These are phyloP conservation scores for Limnephilus auricula DNA, from an alignment of 2,888 invertebrate genomes.

Conservation along the genomic window DNA sequence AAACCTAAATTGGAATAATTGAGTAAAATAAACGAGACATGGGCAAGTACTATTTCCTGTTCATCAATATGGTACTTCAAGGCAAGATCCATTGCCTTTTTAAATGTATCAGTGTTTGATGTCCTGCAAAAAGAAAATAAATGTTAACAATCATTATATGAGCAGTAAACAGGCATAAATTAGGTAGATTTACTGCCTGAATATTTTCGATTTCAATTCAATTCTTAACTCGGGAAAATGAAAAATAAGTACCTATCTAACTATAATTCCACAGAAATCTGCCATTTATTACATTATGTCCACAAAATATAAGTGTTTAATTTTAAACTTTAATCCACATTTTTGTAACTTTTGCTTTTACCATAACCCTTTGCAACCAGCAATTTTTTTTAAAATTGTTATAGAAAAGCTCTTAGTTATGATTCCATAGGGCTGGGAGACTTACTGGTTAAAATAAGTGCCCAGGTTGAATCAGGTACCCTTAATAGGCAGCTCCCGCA, in stretches of 20 bases:
- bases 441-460: too few relatives aligned
- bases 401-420: too few relatives aligned
- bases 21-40: conserved; percentile 55
- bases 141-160: not conserved
- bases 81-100: conserved; percentile 59
- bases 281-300: too few relatives aligned
- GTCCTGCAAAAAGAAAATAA: conserved; percentile 54
- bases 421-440: too few relatives aligned
- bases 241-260: too few relatives aligned
- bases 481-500: too few relatives aligned
- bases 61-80: conserved; percentile 56
- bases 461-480: too few relatives aligned
- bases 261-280: too few relatives aligned
- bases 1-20: conserved; percentile 52
- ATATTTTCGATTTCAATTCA: not conserved
- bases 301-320: not conserved
- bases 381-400: too few relatives aligned
- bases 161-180: not conserved
- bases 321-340: too few relatives aligned
- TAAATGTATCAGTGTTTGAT: conserved; percentile 53
- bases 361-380: too few relatives aligned
- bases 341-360: too few relatives aligned
- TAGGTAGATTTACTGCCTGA: not conserved
- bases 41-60: conserved; percentile 58
- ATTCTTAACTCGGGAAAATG: not conserved